A percentile compares a stretch with the other conserved stretches of the same genome.
phyloP scores from a whole-genome alignment of 2,797 vertebrate species.

The Girardinus metallicus region DNA sequence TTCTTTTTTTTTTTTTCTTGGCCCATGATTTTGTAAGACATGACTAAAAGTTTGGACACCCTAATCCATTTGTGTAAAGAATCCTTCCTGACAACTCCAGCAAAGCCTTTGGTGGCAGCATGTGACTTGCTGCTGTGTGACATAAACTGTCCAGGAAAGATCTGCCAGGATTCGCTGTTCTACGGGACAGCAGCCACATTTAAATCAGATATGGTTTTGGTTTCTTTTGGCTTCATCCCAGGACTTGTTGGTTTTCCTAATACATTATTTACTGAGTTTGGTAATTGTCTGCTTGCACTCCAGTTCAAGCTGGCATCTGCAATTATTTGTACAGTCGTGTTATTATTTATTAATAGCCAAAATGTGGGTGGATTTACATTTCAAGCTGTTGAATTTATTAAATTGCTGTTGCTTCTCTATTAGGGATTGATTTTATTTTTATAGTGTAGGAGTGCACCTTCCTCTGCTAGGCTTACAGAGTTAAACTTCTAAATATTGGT shows the following conservation, averaged over 20 bases:
- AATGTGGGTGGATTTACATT: not conserved
- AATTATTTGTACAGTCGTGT: not conserved
- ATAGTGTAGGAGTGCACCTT: not conserved
- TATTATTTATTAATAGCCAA: not conserved
- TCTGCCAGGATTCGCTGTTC: not conserved
- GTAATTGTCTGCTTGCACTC: not conserved
- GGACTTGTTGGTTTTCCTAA: not conserved
- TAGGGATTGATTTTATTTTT: not conserved
- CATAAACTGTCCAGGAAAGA: not conserved
- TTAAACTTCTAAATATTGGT: too few relatives aligned
- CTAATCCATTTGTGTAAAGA: not conserved
- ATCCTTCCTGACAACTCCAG: not conserved
- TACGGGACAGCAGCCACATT: not conserved
- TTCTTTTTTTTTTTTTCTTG: too few relatives aligned
- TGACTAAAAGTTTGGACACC: too few relatives aligned
- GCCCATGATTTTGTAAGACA: too few relatives aligned
- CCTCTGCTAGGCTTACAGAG: not conserved
- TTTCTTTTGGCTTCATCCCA: not conserved
- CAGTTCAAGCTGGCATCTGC: not conserved
- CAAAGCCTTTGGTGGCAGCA: not conserved
- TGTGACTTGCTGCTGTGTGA: not conserved
- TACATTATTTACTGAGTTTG: slow-evolving; percentile 1
- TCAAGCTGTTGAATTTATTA: not conserved
- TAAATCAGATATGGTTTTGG: not conserved
- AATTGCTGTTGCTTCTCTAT: not conserved